Base-by-base conservation (phyloP, 2,113 vertebrate genomes). In the Zonotrichia leucophrys region DNA sequence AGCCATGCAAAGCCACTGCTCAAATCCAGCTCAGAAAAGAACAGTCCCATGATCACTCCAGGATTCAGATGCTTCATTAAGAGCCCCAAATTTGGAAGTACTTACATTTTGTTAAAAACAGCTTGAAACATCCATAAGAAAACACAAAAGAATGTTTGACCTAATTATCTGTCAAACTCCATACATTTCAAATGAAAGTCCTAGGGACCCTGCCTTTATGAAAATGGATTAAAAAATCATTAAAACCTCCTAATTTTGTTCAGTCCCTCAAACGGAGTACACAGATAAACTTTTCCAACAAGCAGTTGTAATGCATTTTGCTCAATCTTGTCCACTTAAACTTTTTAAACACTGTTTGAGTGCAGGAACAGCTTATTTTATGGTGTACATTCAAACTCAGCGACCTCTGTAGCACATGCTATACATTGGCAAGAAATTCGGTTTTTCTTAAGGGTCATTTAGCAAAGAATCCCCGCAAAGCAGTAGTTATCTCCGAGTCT, bases 381-480 rank as follows among this genome's bases (percentile, higher is more conserved):
- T 23, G 20, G 52, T 86, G 83, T 90, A 52, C 75, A 30, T 81
- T 33, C 1, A 0, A 94, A 69, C 55, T 37, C 9, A 37, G 37
- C 37, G 37, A 37, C 37, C 37, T 77, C 42, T 47, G 58, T 23
- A 75, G 31, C 16, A 69, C 77, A 67, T 33, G 52, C 67, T 83
- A n/a, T 21, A 56, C 77, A 15, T 15, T 73, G 94, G 90, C 85
- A 92, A 91, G 72, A 92, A 87, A 69, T 33, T 60, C 39, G 31
- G n/a, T 75, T 82, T 94, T 95, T 77, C 79, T 69, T 67, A 76
- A 83, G 79, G 64, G 83, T 82, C 91, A 83, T n/a, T 95, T 86
- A 92, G 82, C 70, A 90, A 87, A 92, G 90, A 97, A 95, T 81
- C 91, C 73, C 70, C 25, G 64, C 85, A 73, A 97, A 92, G 55